Percentiles rank a stretch among this genome's conserved stretches.
Evolutionary conservation across 1,140 invertebrate genomes (phyloP).

Genomic region (Tetramorium simillimum): DNA sequence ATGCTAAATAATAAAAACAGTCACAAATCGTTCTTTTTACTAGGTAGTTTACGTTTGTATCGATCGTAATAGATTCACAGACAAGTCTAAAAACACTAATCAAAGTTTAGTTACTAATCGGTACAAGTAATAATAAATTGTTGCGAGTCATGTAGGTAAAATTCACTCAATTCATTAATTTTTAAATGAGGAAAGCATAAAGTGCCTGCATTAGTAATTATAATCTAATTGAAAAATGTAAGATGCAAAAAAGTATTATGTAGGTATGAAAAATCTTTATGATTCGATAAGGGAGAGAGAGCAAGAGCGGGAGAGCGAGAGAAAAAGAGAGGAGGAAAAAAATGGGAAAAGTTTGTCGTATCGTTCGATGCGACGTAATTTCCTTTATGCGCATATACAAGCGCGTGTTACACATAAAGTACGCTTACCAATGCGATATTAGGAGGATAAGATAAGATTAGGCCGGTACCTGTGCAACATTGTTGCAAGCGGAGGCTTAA

Average conservation of each 20-base stretch:
- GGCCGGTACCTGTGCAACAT: constrained; percentile 70
- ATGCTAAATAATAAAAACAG: constrained; percentile 37
- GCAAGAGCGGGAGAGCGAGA: not conserved
- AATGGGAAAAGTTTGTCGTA: not conserved
- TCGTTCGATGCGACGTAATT: constrained; percentile 11
- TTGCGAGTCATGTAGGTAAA: not conserved
- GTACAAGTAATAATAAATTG: not conserved
- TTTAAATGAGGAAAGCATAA: not conserved
- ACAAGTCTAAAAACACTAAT: not conserved
- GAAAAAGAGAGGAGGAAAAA: not conserved
- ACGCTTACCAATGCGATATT: constrained; percentile 66
- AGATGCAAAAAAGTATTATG: not conserved
- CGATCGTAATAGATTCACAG: constrained; percentile 1
- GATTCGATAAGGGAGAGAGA: not conserved
- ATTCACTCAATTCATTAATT: not conserved
- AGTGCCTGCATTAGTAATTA: not conserved
- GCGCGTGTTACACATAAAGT: constrained; percentile 50
- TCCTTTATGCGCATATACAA: not conserved
- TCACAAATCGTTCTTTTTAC: not conserved
- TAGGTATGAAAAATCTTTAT: not conserved
- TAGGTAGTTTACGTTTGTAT: not conserved
- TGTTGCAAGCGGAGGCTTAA: constrained; percentile 50
- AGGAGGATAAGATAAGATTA: constrained; percentile 83
- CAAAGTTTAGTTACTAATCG: not conserved
- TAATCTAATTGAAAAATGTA: not conserved